Evolutionary conservation across 2,797 vertebrate species (phyloP), one percentile per base, ranked within the genome.

Genomic region (Sphaeramia orbicularis): DNA sequence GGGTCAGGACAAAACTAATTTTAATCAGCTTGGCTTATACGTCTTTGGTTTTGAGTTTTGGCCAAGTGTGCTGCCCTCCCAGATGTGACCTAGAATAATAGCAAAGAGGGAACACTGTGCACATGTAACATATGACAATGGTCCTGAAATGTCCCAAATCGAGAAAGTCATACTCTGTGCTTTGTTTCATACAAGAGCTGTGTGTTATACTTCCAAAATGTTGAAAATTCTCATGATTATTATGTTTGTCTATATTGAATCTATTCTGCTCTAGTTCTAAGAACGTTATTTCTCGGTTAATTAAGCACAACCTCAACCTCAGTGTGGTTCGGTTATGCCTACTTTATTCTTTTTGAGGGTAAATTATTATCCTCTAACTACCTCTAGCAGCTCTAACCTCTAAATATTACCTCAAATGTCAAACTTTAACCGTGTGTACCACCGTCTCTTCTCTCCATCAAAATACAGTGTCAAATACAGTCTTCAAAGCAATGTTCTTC

Each of bases 311-410:
- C 76, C 68, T 75, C 16, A 11, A 74, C 65, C 68, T 83, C 19
- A 47, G 40, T 55, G 40, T 30, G n/a, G 49, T 66, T 59, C 48
- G 45, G 51, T 68, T 83, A 84, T 89, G 81, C 37, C 35, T 59
- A 12, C 60, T 74, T 65, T 65, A 61, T 58, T 52, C 56, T 54
- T 83, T 43, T 76, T 76, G 61, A 72, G 30, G 53, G 88, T 92
- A 78, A 92, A 92, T 91, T 65, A 92, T 92, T 91, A 87, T 55
- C 79, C 59, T 41, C 42, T 7, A 61, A 68, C 56, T 44, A 64
- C 74, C 68, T 74, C 60, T 68, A 76, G 73, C 32, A 85, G 79
- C 67, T 67, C 72, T 89, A 79, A 84, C 79, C 76, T 84, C 65
- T 51, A 80, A 80, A 76, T 78, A 71, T 65, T 42, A 37, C 61